Evolutionary conservation across 1,140 invertebrate species (phyloP), one percentile per base, ranked within the genome.

Genomic region (Sesamia nonagrioides): DNA sequence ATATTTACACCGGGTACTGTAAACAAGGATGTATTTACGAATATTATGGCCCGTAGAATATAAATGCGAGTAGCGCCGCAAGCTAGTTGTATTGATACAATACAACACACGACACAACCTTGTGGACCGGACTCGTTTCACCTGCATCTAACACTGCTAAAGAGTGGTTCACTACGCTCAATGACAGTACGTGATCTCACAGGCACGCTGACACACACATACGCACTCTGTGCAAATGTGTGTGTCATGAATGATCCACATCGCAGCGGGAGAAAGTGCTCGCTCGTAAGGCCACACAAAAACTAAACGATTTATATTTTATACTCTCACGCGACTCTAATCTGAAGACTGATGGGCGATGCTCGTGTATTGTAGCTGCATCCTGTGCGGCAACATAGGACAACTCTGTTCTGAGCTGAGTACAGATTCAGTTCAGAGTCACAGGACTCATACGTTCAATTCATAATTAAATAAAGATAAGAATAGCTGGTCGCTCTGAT

Each of bases 221-320:
- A 27, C 27, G 27, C 27, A 3, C 27, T 27, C 27, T 27, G 27
- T 1, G 27, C 27, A 1, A 27, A 3, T 40, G 37, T 40, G 60
- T n/a, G 37, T 40, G 60, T 37, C 33, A 63, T 18, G 45, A n/a
- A 42, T 68, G 63, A 68, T 50, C n/a, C 48, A 69, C 18, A 69
- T 69, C 40, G 61, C 21, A 69, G 27, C 66, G 21, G 58, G 80
- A 80, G 86, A 88, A 86, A 88, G 83, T 86, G 82, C 81, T 84
- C 80, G 78, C 84, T 78, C 82, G 84, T 80, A 81, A 60, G 78
- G 21, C 54, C 68, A 40, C 21, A 82, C 69, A 82, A 82, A 87
- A 84, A 88, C 52, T 79, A 56, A 72, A 35, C n/a, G 9, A 68
- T 50, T 40, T 61, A 56, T 8, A 21, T 4, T 18, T 4, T 45